phyloP scores from a whole-genome alignment of 2,888 invertebrate species.

The Graphium colonna region DNA sequence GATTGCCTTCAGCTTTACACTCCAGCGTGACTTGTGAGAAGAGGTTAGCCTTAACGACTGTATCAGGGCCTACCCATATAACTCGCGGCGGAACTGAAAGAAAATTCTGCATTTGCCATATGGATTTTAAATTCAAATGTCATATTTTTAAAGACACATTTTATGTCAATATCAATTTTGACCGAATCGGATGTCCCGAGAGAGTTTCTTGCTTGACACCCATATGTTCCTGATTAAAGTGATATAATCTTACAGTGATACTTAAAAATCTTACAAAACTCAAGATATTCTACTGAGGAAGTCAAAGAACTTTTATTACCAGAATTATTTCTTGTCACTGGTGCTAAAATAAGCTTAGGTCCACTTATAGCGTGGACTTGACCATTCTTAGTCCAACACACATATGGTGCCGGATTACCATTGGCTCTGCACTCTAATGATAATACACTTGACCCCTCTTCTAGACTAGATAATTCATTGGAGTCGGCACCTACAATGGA shows the following conservation, averaged over 20 bases:
- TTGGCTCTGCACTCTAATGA: slow-evolving; percentile 83
- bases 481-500: slow-evolving; percentile 76
- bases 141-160: slow-evolving; percentile 78
- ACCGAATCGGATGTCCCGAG: slow-evolving; percentile 91
- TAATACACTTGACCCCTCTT: slow-evolving; percentile 84
- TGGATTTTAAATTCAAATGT: neutral
- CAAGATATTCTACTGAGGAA: too few species aligned
- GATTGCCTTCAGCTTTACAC: slow-evolving; percentile 93
- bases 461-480: slow-evolving; percentile 75
- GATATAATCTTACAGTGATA: too few species aligned
- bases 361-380: slow-evolving; percentile 67
- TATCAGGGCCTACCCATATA: slow-evolving; percentile 89
- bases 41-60: slow-evolving; percentile 88
- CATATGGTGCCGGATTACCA: slow-evolving; percentile 85
- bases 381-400: slow-evolving; percentile 83
- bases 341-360: slow-evolving; percentile 74
- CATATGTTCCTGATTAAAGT: slow-evolving; percentile 82
- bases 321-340: slow-evolving; percentile 73
- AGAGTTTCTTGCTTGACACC: slow-evolving; percentile 91
- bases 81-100: slow-evolving; percentile 89
- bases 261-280: too few species aligned
- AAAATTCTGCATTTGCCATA: neutral
- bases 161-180: slow-evolving; percentile 91
- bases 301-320: too few species aligned
- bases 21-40: slow-evolving; percentile 91